These are phyloP conservation scores for Anoplolepis gracilipes DNA, from an alignment of 1,140 invertebrate species.

Conservation along the genomic window DNA sequence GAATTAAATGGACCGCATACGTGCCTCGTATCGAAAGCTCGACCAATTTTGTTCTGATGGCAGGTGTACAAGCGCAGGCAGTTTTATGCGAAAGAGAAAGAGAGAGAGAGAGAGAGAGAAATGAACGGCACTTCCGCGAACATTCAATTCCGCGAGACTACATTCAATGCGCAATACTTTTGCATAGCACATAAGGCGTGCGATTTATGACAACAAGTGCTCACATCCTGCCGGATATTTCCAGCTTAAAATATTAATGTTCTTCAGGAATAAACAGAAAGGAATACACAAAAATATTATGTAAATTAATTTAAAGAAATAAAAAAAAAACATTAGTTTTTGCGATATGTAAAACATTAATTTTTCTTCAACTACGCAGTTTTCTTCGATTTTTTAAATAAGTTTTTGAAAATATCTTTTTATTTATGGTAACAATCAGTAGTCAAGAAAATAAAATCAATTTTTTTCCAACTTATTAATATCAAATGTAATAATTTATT, in stretches of 20 bases:
- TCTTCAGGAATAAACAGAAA: not conserved
- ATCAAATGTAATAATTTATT: not conserved
- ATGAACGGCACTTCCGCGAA: conserved; percentile 56
- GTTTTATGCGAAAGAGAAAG: conserved; percentile 51
- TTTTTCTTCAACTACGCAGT: not conserved
- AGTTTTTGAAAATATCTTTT: too few relatives aligned
- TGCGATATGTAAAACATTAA: not conserved
- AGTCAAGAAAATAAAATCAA: not conserved
- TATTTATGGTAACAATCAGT: not conserved
- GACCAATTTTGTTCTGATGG: conserved; percentile 54
- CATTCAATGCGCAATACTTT: conserved; percentile 57
- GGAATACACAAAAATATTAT: not conserved
- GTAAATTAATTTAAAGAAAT: conserved; percentile 13
- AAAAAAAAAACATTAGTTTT: not conserved
- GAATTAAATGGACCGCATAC: conserved; percentile 60
- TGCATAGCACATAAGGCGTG: conserved; percentile 36
- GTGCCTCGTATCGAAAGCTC: conserved; percentile 58
- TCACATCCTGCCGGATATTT: conserved; percentile 5
- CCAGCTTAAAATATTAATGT: conserved; percentile 6
- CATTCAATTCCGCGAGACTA: conserved; percentile 52
- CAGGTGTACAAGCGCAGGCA: conserved; percentile 51
- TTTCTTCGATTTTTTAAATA: too few relatives aligned
- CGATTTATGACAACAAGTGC: conserved; percentile 54
- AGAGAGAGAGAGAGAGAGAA: not conserved
- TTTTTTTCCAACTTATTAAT: not conserved